These are phyloP conservation scores for Gasterosteus nipponicus DNA, from an alignment of 2,113 vertebrate species.

Conservation along the genomic window DNA sequence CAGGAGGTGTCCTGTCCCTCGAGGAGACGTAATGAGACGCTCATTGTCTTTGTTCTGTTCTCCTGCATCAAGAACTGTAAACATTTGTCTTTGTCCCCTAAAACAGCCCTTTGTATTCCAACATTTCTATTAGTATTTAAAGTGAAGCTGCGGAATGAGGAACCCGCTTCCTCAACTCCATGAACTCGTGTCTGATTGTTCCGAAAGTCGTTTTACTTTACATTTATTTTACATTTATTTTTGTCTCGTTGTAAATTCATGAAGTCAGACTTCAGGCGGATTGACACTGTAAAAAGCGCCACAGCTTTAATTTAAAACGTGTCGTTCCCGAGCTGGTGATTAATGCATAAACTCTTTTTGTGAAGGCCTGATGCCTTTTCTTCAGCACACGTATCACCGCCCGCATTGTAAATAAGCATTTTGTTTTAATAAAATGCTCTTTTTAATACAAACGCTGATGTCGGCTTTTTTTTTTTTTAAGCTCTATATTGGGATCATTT, in stretches of 20 bases:
- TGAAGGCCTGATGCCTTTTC: constrained; percentile 61
- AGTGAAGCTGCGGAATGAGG: constrained; percentile 33
- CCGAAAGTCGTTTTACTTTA: constrained; percentile 28
- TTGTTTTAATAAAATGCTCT: constrained; percentile 83
- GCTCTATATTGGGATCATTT: constrained; percentile 1
- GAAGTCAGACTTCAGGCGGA: constrained; percentile 16
- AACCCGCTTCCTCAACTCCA: constrained; percentile 26
- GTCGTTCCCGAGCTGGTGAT: constrained; percentile 44
- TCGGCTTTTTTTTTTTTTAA: not conserved
- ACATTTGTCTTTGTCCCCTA: not conserved
- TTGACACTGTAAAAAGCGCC: constrained; percentile 32
- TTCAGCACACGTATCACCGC: constrained; percentile 61
- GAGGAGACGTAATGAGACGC: not conserved
- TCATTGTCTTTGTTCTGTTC: constrained; percentile 1
- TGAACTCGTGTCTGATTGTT: constrained; percentile 10
- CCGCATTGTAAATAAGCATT: constrained; percentile 81
- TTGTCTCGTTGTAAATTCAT: constrained; percentile 4
- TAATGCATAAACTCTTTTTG: constrained; percentile 62
- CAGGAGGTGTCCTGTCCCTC: constrained; percentile 6
- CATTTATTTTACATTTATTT: constrained; percentile 11
- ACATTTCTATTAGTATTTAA: constrained; percentile 53
- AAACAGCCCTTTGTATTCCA: constrained; percentile 9
- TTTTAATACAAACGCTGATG: constrained; percentile 59
- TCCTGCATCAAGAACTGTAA: not conserved
- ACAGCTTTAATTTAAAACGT: constrained; percentile 34